Conservation (phyloP, 1,140 invertebrate species). For the Neomicropteryx cornuta region DNA sequence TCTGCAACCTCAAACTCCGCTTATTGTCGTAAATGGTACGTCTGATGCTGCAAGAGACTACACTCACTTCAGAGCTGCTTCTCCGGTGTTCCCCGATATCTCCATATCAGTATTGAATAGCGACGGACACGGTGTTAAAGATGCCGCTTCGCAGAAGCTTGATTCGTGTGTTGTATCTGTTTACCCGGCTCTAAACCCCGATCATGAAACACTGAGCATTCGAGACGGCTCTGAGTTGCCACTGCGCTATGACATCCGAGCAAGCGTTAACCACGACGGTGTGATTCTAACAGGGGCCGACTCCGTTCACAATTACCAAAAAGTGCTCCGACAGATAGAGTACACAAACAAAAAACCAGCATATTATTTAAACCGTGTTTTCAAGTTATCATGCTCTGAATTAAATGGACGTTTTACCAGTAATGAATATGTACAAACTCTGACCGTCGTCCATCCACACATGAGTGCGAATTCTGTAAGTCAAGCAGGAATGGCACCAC, state of each 20-base stretch:
- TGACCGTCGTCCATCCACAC: constrained; percentile 71
- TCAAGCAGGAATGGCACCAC: no score
- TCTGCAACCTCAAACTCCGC: constrained; percentile 71
- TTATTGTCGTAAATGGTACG: constrained; percentile 73
- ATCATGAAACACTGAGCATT: constrained; percentile 77
- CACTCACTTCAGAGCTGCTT: constrained; percentile 71
- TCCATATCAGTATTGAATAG: constrained; percentile 49
- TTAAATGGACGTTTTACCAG: constrained; percentile 85
- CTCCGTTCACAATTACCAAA: constrained; percentile 74
- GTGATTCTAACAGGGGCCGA: constrained; percentile 76
- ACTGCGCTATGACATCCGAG: constrained; percentile 58
- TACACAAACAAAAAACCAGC: constrained; percentile 92
- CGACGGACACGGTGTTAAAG: constrained; percentile 24
- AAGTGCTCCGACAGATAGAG: constrained; percentile 75
- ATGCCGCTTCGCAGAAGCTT: constrained; percentile 42
- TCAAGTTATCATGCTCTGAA: constrained; percentile 89
- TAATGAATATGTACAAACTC: constrained; percentile 86
- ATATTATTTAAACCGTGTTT: constrained; percentile 87
- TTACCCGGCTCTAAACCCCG: constrained; percentile 87
- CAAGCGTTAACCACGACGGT: constrained; percentile 72
- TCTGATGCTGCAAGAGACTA: constrained; percentile 75
- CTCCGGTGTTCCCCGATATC: constrained; percentile 75
- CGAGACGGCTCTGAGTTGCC: constrained; percentile 56
- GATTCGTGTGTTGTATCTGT: constrained; percentile 88
- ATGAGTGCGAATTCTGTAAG: no score